Evolutionary conservation across 2,888 invertebrate genomes (phyloP).

Genomic region (Ceriagrion tenellum): DNA sequence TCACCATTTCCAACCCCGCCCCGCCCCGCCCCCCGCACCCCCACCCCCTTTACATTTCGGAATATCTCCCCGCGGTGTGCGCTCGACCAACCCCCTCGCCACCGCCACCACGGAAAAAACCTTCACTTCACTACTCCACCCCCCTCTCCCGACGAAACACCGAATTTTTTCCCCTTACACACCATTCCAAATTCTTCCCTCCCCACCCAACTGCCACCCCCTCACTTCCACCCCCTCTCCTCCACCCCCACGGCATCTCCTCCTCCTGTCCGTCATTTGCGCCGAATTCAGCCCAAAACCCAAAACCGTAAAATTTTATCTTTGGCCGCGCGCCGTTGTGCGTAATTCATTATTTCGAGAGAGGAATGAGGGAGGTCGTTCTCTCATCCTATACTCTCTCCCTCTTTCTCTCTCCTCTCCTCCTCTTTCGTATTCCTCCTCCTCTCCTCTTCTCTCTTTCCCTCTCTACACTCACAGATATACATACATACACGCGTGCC

Average conservation of each 20-base stretch:
- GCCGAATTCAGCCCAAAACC: conserved; percentile 23
- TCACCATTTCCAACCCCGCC: not conserved
- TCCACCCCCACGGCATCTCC: no score
- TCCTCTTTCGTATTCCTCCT: no score
- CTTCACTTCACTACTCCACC: no score
- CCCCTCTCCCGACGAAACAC: not conserved
- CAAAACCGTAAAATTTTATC: not conserved
- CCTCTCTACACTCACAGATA: no score
- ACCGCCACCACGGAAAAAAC: not conserved
- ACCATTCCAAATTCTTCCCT: not conserved
- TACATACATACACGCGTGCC: no score
- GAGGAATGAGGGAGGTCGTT: not conserved
- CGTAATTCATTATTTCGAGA: conserved; percentile 58
- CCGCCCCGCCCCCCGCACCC: not conserved
- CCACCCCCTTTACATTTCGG: not conserved
- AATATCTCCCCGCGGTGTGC: not conserved
- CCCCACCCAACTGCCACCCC: not conserved
- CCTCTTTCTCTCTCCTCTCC: no score
- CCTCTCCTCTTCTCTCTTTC: no score
- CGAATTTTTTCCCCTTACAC: not conserved
- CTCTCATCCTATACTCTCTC: no score
- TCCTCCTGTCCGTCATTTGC: not conserved
- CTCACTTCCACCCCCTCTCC: not conserved
- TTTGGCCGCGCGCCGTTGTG: not conserved
- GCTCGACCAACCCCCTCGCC: not conserved